Base-by-base conservation (phyloP, 2,113 vertebrate genomes). In the Daboia siamensis region DNA sequence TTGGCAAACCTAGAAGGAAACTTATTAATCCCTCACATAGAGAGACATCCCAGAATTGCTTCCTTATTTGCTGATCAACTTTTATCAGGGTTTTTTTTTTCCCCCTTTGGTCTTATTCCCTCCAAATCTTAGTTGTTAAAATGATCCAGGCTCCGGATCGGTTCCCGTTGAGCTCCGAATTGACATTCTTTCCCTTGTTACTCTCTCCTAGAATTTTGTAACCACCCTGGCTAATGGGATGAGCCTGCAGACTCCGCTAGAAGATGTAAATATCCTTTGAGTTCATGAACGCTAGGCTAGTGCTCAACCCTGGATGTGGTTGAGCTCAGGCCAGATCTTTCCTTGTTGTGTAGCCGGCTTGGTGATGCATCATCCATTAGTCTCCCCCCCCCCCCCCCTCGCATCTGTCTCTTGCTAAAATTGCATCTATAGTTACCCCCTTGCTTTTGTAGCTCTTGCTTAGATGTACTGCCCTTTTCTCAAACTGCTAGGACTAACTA, bases 211-310 rank as follows among this genome's bases (percentile, higher is more conserved):
- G 97, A 97, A 95, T 96, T 97, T 97, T 97, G 97, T 97, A 97
- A 96, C 97, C 97, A 97, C 96, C 96, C 97, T 97, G 97, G 97
- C 97, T 97, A 97, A 97, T 97, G 97, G 97, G 96, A 97, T 97
- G 97, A 97, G 96, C 96, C 95, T 97, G 95, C 96, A 96, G 97
- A 95, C 97, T 95, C 94, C 97, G 96, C 94, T 97, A 96, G 97
- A 97, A 97, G 96, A 97, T 97, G 97, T 97, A 97, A 97, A 97
- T 97, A 97, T 97, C 97, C 97, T 97, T 97, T 97, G 33, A 87
- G 90, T 87, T 61, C 90, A 88, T 88, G 85, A 51, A 88, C 55
- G 33, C 64, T 91, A 88, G 44, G 84, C 86, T 91, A 93, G 23
- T 54, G 86, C 93, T n/a, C 64, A 59, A 6, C 92, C 88, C 92